phyloP scores from a whole-genome alignment of 2,797 vertebrate genomes.

The Spheniscus humboldti region DNA sequence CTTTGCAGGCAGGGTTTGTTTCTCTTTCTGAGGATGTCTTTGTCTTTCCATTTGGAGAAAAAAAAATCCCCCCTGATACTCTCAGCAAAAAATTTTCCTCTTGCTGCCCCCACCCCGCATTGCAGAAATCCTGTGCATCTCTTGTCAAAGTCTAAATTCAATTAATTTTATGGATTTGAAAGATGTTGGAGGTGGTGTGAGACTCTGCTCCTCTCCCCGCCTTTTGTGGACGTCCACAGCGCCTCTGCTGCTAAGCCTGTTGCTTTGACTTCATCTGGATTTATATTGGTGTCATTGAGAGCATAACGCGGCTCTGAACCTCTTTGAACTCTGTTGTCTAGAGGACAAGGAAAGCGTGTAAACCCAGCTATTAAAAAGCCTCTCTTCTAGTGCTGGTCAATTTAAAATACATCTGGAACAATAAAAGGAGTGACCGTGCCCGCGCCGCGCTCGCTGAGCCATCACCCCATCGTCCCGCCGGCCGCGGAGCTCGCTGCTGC shows the following conservation, averaged over 20 bases:
- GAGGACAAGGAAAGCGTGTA: not conserved
- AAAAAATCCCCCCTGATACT: not conserved
- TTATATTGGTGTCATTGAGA: not conserved
- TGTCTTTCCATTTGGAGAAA: not conserved
- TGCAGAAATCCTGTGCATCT: not conserved
- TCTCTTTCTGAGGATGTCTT: not conserved
- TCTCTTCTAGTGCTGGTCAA: not conserved
- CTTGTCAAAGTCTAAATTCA: not conserved
- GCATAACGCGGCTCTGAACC: not conserved
- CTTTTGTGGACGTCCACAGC: not conserved
- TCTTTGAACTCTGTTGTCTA: not conserved
- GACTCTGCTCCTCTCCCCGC: not conserved
- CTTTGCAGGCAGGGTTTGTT: not conserved
- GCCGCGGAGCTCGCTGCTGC: not conserved
- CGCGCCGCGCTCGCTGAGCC: not conserved
- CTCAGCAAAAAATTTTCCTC: not conserved
- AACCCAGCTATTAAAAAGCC: not conserved
- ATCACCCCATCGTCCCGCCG: not conserved
- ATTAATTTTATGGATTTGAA: not conserved
- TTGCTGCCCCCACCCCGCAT: not conserved
- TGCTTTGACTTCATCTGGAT: not conserved
- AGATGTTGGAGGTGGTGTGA: not conserved
- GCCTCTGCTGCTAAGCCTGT: not conserved
- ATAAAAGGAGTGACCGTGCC: not conserved
- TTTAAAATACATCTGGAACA: constrained; percentile 19